Evolutionary conservation across 1,140 invertebrate genomes (phyloP), one percentile per base, ranked within the genome.

Genomic region (Achatina immaculata): DNA sequence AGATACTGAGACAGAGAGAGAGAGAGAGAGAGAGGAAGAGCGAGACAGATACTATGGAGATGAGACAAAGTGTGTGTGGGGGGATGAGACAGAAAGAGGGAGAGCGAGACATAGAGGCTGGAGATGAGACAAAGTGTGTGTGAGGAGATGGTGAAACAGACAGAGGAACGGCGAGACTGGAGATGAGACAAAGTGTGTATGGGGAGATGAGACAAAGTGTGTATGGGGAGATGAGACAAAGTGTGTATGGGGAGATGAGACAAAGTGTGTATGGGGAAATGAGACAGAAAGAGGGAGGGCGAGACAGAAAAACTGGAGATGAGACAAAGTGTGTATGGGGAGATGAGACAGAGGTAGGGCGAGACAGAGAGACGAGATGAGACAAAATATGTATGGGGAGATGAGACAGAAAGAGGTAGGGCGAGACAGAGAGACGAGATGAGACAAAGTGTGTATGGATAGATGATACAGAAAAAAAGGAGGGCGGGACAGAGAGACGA

Each of bases 11-110:
- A 36, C 16, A 76, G 72, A 68, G 36, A 65, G 21, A 48, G 55
- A 77, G 55, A 66, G 55, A 45, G 40, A 43, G 72, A 81, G 78
- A 80, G 40, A 45, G 58, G 24, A 40, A 81, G 36, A 28, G 66
- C 24, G 43, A 16, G 66, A 38, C 19, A 38, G 58, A 45, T 31
- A 38, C 21, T 34, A 9, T 4, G 28, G 48, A 31, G 11, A 31
- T 36, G n/a, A 31, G 4, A 24, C 62, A 31, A 14, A 36, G 62
- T n/a, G 3, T 21, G 31, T n/a, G 38, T 31, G 36, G 14, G 77
- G 21, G 21, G 0, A n/a, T 0, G 43, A 16, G 11, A 21, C 19
- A n/a, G 42, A 38, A n/a, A 74, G 40, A 38, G n/a, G 7, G 21
- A 31, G 72, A 45, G 7, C 3, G 38, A 45, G 43, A 74, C 34